Percentiles rank a stretch among this genome's conserved stretches.
Evolutionary conservation across 2,888 invertebrate genomes (phyloP).

Genomic region (Nomada ferruginata): DNA sequence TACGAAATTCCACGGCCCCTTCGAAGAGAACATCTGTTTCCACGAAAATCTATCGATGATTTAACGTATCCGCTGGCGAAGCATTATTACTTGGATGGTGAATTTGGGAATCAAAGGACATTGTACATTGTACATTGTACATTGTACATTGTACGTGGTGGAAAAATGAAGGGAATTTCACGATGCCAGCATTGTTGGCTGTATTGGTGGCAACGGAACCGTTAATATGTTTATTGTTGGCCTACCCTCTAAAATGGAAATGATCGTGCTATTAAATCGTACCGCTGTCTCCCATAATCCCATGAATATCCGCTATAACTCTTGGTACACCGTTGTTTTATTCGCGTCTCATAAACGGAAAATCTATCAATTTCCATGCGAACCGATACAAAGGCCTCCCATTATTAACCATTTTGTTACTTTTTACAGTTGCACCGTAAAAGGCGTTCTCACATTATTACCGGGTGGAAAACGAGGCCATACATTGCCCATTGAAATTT

Average conservation of each 20-base stretch:
- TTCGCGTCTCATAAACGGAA: conserved; percentile 49
- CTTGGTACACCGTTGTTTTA: conserved; percentile 48
- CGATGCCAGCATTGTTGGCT: conserved; percentile 12
- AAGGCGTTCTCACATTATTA: too few relatives aligned
- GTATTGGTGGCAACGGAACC: conserved; percentile 42
- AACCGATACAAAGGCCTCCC: conserved; percentile 24
- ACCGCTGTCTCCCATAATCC: conserved; percentile 66
- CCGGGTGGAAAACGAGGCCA: too few relatives aligned
- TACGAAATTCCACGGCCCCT: background rate
- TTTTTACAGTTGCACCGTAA: background rate
- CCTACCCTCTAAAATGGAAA: conserved; percentile 64
- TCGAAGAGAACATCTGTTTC: too few relatives aligned
- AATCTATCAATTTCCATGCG: conserved; percentile 56
- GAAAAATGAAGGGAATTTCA: conserved; percentile 14
- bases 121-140: too few relatives aligned
- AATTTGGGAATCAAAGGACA: background rate
- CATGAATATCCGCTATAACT: conserved; percentile 58
- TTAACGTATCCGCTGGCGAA: too few relatives aligned
- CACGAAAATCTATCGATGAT: background rate
- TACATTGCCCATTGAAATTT: too few relatives aligned
- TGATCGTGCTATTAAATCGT: conserved; percentile 65
- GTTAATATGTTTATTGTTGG: conserved; percentile 70
- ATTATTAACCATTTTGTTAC: conserved; percentile 37
- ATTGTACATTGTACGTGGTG: background rate
- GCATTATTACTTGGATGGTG: background rate